Base-by-base conservation (phyloP, 2,888 invertebrate genomes). In the Eupithecia subfuscata region DNA sequence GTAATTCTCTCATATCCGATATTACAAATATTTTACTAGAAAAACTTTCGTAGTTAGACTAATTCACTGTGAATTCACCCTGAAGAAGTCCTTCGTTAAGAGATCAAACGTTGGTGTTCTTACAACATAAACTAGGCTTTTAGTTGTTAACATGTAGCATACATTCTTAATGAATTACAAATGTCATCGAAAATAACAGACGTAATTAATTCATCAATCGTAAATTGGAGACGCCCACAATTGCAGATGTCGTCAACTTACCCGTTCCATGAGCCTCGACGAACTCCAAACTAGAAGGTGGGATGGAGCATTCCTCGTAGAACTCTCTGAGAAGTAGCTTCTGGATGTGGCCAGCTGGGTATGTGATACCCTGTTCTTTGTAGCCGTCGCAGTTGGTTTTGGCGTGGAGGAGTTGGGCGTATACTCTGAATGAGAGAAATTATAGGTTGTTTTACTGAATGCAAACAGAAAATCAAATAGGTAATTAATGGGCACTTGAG, bases 261-360 rank as follows among this genome's bases (percentile, higher is more conserved):
- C 97, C 97, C 74, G 97, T 97, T 80, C 97, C 97, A 83, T 98
- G 99, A 72, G 98, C 98, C 89, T 99, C 99, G 2, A 99, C 95
- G 87, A 97, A 99, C 81, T 96, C 96, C 73, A 99, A 94, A 1
- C 93, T 91, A 6, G 91, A 90, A 0, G 98, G 98, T 75, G 96
- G 95, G 22, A 98, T 91, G 67, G 96, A 95, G 80, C 97, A 96
- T 86, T 97, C 97, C 69, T 95, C 92, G 84, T 97, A 97, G 84
- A 97, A 96, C 84, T 97, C 96, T 0, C 92, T 90, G 0, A 97
- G 89, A 0, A 97, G 89, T 76, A 95, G 88, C 78, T 95, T 95
- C 88, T 97, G 97, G 72, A 96, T 95, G 79, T 95, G 93, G 0
- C 96, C 96, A 0, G 96, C 96, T 0, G 96, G 96, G 84, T 96